Evolutionary conservation across 2,888 invertebrate genomes (phyloP).

Genomic region (Herminia tarsipennalis): DNA sequence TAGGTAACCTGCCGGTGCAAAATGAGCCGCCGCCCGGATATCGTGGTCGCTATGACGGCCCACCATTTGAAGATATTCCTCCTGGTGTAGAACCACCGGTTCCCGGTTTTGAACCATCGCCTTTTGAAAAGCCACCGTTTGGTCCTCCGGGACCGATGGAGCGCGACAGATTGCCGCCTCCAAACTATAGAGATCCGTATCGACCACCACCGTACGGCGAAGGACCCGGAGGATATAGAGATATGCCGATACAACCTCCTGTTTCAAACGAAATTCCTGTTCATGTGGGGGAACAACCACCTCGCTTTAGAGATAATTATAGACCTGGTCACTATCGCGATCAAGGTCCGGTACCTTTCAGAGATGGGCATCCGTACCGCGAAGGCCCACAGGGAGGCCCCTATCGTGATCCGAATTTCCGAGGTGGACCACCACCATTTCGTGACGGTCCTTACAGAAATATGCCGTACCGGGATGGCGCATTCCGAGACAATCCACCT

Average conservation of each 20-base stretch:
- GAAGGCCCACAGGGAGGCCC: conserved; percentile 62
- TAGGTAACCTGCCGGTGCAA: conserved; percentile 61
- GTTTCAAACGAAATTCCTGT: conserved; percentile 72
- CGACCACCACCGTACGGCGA: conserved; percentile 68
- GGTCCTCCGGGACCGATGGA: conserved; percentile 67
- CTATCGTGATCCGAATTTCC: conserved; percentile 68
- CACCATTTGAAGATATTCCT: conserved; percentile 85
- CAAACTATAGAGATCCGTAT: conserved; percentile 71
- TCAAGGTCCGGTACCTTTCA: conserved; percentile 68
- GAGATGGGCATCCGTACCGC: conserved; percentile 66
- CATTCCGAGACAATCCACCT: conserved; percentile 69
- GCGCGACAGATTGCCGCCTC: conserved; percentile 70
- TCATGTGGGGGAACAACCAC: conserved; percentile 66
- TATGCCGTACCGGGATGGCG: conserved; percentile 69
- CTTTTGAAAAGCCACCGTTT: conserved; percentile 80
- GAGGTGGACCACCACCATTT: conserved; percentile 68
- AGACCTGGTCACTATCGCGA: conserved; percentile 73
- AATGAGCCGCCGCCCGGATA: conserved; percentile 69
- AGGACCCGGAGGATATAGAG: conserved; percentile 64
- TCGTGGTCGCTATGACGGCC: conserved; percentile 73
- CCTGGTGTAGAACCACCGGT: conserved; percentile 88
- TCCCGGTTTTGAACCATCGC: conserved; percentile 86
- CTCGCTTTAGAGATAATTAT: conserved; percentile 74
- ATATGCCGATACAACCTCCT: conserved; percentile 57
- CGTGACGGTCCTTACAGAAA: conserved; percentile 70